Evolutionary conservation across 2,888 invertebrate genomes (phyloP).

Genomic region (Amaurobius ferox): DNA sequence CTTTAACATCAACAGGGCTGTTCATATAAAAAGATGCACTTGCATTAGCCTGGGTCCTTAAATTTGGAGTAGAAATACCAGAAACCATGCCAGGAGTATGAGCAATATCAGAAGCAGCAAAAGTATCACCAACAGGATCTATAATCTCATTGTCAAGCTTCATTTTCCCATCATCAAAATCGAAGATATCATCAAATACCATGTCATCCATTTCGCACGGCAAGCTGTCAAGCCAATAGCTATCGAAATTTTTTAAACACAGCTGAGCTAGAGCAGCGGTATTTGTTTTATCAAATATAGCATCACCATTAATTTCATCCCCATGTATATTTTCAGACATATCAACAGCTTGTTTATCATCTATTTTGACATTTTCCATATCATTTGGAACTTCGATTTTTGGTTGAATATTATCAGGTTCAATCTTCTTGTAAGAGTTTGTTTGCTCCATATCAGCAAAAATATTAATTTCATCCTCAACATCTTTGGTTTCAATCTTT

Average conservation of each 20-base stretch:
- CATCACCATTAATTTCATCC: constrained; percentile 4
- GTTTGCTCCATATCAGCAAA: not conserved
- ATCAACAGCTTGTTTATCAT: not conserved
- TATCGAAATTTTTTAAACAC: constrained; percentile 59
- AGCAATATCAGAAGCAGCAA: not conserved
- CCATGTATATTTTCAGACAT: constrained; percentile 3
- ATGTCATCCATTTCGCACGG: constrained; percentile 55
- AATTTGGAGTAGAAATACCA: constrained; percentile 19
- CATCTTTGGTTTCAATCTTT: not conserved
- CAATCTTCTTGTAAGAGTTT: not conserved
- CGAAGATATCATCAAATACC: constrained; percentile 62
- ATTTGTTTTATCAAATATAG: constrained; percentile 35
- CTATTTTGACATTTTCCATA: not conserved
- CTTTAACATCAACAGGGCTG: constrained; percentile 18
- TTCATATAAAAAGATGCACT: constrained; percentile 18
- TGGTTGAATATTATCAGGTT: not conserved
- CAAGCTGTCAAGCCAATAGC: constrained; percentile 52
- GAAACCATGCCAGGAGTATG: constrained; percentile 28
- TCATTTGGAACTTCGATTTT: not conserved
- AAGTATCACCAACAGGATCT: not conserved
- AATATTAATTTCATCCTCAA: not conserved
- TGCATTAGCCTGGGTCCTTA: constrained; percentile 10
- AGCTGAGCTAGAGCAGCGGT: constrained; percentile 38
- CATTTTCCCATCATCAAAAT: constrained; percentile 38
- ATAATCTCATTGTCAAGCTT: constrained; percentile 10